Conservation (phyloP, 2,797 vertebrate species). For the Harpagifer antarcticus region DNA sequence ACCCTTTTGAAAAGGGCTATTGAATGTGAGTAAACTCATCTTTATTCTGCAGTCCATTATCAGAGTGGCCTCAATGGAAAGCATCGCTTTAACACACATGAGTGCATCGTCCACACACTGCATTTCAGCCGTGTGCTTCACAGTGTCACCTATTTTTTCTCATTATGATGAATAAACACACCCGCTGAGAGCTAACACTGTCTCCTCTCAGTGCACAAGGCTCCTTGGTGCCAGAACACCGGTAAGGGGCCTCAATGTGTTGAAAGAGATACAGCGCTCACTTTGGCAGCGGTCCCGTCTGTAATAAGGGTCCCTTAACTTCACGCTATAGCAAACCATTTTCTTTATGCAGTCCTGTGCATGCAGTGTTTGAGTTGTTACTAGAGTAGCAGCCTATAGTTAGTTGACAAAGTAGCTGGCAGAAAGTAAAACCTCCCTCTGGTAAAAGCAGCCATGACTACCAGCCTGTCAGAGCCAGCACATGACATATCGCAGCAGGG, state of each 20-base stretch:
- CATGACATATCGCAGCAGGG: conserved; percentile 60
- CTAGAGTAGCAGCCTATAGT: conserved; percentile 29
- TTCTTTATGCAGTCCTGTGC: conserved; percentile 38
- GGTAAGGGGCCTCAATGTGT: conserved; percentile 47
- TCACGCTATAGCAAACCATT: conserved; percentile 20
- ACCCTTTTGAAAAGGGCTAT: conserved; percentile 30
- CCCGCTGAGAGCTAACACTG: conserved; percentile 40
- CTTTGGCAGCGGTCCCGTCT: conserved; percentile 46
- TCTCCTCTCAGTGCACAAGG: conserved; percentile 41
- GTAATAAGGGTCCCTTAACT: conserved; percentile 33
- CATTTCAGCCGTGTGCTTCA: conserved; percentile 18
- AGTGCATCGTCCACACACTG: conserved; percentile 10
- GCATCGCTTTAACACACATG: conserved; percentile 8
- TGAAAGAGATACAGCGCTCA: conserved; percentile 51
- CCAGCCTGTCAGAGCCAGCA: conserved; percentile 60
- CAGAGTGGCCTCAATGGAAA: conserved; percentile 36
- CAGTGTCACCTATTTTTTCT: conserved; percentile 53
- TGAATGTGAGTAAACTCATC: conserved; percentile 54
- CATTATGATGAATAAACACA: conserved; percentile 67
- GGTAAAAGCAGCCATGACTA: conserved; percentile 33
- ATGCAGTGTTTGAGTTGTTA: conserved; percentile 36
- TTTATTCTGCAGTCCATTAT: conserved; percentile 60
- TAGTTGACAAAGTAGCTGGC: conserved; percentile 39
- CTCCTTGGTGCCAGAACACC: conserved; percentile 47
- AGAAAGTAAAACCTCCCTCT: conserved; percentile 38